Conservation (phyloP, 2,888 invertebrate species). For the Aethes cnicana region DNA sequence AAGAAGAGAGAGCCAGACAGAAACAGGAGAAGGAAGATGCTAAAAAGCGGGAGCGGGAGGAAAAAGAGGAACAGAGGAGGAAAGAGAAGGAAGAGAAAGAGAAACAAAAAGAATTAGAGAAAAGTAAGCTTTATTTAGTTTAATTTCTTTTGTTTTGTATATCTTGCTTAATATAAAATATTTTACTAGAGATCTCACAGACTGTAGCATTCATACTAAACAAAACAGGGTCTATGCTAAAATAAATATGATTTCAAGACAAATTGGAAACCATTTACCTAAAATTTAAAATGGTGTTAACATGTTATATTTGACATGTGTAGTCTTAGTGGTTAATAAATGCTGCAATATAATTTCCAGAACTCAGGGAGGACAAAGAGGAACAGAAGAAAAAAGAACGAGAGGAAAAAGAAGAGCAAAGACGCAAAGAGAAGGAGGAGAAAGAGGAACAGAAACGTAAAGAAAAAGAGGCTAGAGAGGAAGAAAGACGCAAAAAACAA, state of each 20-base stretch:
- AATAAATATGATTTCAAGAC: too few species aligned
- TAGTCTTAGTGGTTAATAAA: too few species aligned
- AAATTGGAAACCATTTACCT: too few species aligned
- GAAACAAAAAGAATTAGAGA: slow-evolving; percentile 80
- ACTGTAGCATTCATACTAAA: not conserved
- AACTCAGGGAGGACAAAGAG: slow-evolving; percentile 69
- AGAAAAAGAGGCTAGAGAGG: slow-evolving; percentile 80
- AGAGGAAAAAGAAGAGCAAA: slow-evolving; percentile 65
- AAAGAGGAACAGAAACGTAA: slow-evolving; percentile 76
- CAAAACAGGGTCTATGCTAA: too few species aligned
- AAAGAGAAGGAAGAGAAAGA: slow-evolving; percentile 80
- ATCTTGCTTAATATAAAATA: not conserved
- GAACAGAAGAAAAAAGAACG: slow-evolving; percentile 48
- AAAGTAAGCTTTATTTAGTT: slow-evolving; percentile 54
- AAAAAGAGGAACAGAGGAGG: slow-evolving; percentile 78
- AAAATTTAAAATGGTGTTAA: too few species aligned
- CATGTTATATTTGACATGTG: too few species aligned
- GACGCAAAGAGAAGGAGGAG: slow-evolving; percentile 68
- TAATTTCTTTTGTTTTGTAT: slow-evolving; percentile 30
- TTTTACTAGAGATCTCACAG: not conserved
- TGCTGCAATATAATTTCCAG: slow-evolving; percentile 64
- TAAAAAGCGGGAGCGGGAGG: slow-evolving; percentile 68
- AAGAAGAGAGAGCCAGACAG: slow-evolving; percentile 72
- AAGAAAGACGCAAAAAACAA: slow-evolving; percentile 84
- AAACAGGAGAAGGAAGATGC: slow-evolving; percentile 73